Conservation (phyloP, 1,140 invertebrate genomes). For the Micrasema minimum region DNA sequence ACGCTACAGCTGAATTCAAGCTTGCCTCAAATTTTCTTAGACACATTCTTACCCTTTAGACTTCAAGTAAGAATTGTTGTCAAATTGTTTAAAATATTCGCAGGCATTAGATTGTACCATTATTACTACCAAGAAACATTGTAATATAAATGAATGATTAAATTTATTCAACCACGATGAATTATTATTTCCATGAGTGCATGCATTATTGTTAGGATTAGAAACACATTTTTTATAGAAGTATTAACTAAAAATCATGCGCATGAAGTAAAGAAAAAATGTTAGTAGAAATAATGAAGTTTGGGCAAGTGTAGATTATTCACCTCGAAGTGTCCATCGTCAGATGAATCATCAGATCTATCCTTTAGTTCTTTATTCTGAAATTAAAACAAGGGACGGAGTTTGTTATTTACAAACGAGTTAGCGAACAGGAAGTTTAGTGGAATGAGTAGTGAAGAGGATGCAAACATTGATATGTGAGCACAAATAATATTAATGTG, state of each 20-base stretch:
- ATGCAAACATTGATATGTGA: constrained; percentile 31
- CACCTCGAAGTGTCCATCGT: constrained; percentile 55
- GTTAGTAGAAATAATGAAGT: background rate
- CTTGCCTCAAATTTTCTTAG: too few relatives aligned
- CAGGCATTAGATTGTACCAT: too few relatives aligned
- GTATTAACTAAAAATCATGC: constrained; percentile 9
- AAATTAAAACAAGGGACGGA: constrained; percentile 50
- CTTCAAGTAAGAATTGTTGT: too few relatives aligned
- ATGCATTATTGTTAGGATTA: too few relatives aligned
- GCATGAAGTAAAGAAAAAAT: constrained; percentile 2
- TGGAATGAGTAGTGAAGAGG: constrained; percentile 34
- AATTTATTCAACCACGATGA: too few relatives aligned
- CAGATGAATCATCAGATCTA: constrained; percentile 52
- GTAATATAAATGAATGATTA: too few relatives aligned
- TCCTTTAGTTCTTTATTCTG: constrained; percentile 52
- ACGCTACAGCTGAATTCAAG: too few relatives aligned
- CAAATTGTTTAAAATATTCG: too few relatives aligned
- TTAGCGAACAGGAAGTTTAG: constrained; percentile 31
- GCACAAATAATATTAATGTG: constrained; percentile 8
- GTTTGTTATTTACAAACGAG: constrained; percentile 48
- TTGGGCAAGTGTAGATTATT: constrained; percentile 44
- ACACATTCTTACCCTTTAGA: too few relatives aligned
- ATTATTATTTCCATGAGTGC: too few relatives aligned
- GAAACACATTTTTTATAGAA: too few relatives aligned
- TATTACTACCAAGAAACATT: too few relatives aligned